These are phyloP conservation scores for Malurus splendens DNA, from an alignment of 2,797 vertebrate species.

Conservation along the genomic window DNA sequence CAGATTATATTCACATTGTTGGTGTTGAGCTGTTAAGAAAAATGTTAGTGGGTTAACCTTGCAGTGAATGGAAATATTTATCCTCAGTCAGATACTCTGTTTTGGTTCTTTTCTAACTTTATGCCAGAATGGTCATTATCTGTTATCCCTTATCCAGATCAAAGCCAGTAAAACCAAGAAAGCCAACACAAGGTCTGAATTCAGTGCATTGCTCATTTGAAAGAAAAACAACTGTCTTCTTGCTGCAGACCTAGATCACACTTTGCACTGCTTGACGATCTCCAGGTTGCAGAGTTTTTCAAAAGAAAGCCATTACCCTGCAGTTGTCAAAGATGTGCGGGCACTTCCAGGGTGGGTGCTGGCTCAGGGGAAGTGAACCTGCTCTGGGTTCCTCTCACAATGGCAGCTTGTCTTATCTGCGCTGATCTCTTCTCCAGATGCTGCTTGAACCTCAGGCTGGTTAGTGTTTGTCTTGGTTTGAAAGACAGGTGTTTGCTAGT, in stretches of 20 bases:
- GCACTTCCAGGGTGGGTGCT: background rate
- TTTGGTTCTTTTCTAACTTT: background rate
- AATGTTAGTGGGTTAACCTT: background rate
- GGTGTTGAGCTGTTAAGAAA: background rate
- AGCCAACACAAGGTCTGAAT: background rate
- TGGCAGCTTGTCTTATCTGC: background rate
- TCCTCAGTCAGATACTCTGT: background rate
- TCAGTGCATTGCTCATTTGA: background rate
- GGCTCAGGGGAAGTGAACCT: background rate
- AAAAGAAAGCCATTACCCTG: background rate
- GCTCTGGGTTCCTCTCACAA: background rate
- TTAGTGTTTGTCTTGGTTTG: background rate
- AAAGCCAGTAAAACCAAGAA: background rate
- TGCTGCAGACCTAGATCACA: rapidly evolving
- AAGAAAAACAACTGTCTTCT: background rate
- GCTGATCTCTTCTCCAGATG: background rate
- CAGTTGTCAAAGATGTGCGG: background rate
- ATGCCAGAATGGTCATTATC: background rate
- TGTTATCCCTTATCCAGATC: background rate
- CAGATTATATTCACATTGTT: background rate
- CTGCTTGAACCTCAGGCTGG: background rate
- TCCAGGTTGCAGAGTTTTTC: background rate
- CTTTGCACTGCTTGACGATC: background rate
- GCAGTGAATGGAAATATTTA: background rate
- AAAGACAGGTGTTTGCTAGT: too few relatives aligned